Evolutionary conservation across 2,888 invertebrate genomes (phyloP).

Genomic region (Deroplatys truncata): DNA sequence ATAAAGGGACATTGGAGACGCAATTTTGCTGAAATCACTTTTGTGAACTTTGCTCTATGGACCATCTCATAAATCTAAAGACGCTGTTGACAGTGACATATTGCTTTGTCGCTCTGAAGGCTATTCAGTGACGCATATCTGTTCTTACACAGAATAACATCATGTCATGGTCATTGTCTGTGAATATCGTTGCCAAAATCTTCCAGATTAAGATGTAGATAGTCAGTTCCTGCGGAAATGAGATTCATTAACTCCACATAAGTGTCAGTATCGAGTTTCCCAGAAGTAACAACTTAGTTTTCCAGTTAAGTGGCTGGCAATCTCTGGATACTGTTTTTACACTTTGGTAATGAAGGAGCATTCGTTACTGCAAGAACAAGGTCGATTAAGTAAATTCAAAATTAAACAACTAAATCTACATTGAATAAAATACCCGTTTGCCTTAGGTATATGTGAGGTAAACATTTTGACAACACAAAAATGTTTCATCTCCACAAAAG

Average conservation of each 20-base stretch:
- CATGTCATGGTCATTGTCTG: not conserved
- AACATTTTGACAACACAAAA: no score
- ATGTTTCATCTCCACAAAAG: no score
- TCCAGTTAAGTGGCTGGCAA: no score
- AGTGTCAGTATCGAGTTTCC: not conserved
- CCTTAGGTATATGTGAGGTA: no score
- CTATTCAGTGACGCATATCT: not conserved
- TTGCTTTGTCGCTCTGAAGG: constrained; percentile 2
- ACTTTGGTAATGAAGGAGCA: no score
- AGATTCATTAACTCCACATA: not conserved
- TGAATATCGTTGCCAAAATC: not conserved
- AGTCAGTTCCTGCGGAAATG: not conserved
- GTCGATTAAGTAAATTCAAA: no score
- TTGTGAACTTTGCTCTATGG: not conserved
- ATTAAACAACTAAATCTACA: no score
- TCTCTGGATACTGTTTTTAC: no score
- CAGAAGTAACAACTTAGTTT: not conserved
- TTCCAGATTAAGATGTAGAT: not conserved
- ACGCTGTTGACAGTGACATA: constrained; percentile 6
- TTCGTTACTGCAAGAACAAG: no score
- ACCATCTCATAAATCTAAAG: not conserved
- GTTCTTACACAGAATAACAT: not conserved
- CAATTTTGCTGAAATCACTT: not conserved
- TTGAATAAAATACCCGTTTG: no score
- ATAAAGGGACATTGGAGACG: not conserved